phyloP scores from a whole-genome alignment of 2,113 vertebrate species.

The Chloebia gouldiae region DNA sequence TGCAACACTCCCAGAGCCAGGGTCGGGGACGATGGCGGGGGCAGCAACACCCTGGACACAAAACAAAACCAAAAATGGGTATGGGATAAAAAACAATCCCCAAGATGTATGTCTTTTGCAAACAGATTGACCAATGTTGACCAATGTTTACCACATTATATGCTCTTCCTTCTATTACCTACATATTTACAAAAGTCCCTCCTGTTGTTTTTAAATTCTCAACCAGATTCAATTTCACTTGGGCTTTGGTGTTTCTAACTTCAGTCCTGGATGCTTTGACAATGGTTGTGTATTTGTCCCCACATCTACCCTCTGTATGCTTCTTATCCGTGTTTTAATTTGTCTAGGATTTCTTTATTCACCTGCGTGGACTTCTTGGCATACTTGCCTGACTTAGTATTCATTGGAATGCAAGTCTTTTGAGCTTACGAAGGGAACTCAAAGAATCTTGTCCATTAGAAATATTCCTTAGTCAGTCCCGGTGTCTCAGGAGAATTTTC shows the following conservation, averaged over 20 bases:
- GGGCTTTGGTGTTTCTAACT: neutral
- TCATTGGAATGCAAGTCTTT: neutral
- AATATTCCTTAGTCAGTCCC: neutral
- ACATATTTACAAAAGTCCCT: neutral
- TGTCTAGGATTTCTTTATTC: neutral
- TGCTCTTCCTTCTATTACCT: neutral
- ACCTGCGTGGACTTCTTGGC: neutral
- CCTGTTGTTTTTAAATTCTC: neutral
- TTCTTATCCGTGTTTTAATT: neutral
- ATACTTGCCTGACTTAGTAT: neutral
- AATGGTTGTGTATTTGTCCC: neutral
- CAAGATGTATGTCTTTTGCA: neutral
- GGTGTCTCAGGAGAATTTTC: neutral
- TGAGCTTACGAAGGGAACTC: neutral
- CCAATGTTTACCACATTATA: neutral
- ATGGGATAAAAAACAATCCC: neutral
- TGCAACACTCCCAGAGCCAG: neutral
- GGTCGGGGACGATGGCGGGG: accelerated
- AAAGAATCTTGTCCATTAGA: neutral
- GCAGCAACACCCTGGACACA: neutral
- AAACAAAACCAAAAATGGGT: neutral
- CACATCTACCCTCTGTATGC: neutral
- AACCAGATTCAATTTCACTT: neutral
- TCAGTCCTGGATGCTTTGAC: neutral
- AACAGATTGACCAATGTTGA: neutral